A percentile compares a stretch with the other conserved stretches of the same genome.
These are phyloP conservation scores for Mustelus asterias DNA, from an alignment of 2,113 vertebrate genomes.

Conservation along the genomic window DNA sequence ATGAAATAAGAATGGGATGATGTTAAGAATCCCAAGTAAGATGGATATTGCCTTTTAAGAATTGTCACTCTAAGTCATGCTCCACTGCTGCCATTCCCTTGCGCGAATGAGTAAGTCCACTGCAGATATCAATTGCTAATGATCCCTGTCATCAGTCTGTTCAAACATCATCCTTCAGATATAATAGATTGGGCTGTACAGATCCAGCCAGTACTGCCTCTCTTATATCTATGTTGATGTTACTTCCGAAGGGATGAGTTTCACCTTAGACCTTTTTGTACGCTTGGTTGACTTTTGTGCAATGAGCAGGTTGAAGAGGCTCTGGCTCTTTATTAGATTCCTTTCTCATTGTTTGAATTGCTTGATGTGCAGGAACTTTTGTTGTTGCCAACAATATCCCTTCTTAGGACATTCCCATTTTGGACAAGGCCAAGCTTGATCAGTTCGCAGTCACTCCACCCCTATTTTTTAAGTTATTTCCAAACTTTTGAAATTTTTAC, in stretches of 20 bases:
- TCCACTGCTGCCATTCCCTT: background rate
- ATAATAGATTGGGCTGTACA: background rate
- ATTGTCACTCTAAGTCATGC: background rate
- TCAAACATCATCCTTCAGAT: background rate
- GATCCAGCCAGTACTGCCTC: background rate
- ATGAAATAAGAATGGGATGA: background rate
- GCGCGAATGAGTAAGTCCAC: background rate
- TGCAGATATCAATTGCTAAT: background rate
- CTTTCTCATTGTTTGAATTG: background rate
- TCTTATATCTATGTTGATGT: background rate
- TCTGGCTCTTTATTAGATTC: background rate
- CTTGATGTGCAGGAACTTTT: background rate
- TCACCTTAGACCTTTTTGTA: background rate
- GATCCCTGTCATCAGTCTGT: background rate
- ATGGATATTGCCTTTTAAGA: constrained; percentile 15
- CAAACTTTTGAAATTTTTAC: no score
- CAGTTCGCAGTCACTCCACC: background rate
- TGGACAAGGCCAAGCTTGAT: background rate
- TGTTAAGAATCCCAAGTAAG: background rate
- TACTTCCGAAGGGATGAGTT: background rate
- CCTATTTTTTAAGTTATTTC: background rate
- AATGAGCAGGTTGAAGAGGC: background rate
- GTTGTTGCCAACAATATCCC: background rate
- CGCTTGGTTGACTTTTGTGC: background rate
- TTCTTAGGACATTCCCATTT: background rate